phyloP scores from a whole-genome alignment of 2,797 vertebrate species.

The Crypturellus tataupa region DNA sequence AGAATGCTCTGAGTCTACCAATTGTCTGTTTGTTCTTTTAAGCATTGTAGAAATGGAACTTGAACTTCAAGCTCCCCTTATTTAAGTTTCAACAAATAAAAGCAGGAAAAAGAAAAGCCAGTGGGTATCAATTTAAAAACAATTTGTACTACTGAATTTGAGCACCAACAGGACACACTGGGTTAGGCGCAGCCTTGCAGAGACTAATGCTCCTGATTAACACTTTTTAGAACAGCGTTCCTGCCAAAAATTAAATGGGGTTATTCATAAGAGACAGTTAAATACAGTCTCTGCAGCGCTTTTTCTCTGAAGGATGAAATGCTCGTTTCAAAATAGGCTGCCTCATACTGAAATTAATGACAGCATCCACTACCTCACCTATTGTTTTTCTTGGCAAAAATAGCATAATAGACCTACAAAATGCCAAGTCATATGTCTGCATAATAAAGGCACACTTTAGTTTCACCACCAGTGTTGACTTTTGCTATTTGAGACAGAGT shows the following conservation, averaged over 20 bases:
- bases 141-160: background rate
- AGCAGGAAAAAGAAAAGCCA: background rate
- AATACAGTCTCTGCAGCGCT: conserved; percentile 14
- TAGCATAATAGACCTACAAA: background rate
- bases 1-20: background rate
- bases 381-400: background rate
- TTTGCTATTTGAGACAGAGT: background rate
- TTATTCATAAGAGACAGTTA: conserved; percentile 37
- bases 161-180: background rate
- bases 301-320: conserved; percentile 33
- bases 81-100: background rate
- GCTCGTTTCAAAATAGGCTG: conserved; percentile 49
- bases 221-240: conserved; percentile 18
- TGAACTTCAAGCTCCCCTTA: background rate
- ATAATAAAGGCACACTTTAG: background rate
- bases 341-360: conserved; percentile 26
- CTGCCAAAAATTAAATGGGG: conserved; percentile 48
- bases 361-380: background rate
- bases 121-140: background rate
- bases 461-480: background rate
- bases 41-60: background rate
- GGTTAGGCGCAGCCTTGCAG: background rate
- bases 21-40: background rate
- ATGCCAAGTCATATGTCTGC: background rate
- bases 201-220: conserved; percentile 42